Base-by-base conservation (phyloP, 2,888 invertebrate species). In the Conchocele bisecta region DNA sequence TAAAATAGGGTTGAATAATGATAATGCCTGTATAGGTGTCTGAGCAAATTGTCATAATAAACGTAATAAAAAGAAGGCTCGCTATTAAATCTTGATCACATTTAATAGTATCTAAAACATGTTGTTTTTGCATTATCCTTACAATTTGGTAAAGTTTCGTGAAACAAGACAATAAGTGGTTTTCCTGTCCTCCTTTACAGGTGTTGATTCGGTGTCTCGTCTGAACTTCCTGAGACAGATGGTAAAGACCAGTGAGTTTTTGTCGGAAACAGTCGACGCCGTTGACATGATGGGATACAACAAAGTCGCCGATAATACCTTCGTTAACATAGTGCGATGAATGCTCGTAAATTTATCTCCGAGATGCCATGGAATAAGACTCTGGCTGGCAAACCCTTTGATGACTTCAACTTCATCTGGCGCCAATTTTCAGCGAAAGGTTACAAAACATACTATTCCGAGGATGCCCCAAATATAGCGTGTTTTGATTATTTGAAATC, bases 281-380 rank as follows among this genome's bases (percentile, higher is more conserved):
- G 93, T 95, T 58, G 96, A 96, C 88, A 93, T 98, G 88, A 91
- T 94, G 79, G 98, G 98, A 7, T 97, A 96, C 90, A 97, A 96
- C 88, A 98, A 98, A 93, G 95, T 98, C 9, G 98, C 94, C 3
- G 97, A 98, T 90, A 98, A 98, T 90, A 97, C 97, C 0, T 97
- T 96, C 89, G 69, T 79, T 9, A 98, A 98, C 90, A 90, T 98
- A 71, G 93, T 96, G 6, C 95, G 98, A 0, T 93, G 96, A 72
- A 91, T 97, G 9, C 94, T 73, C 3, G 85, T 6, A 81, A 81
- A 50, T 83, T 76, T 50, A 61, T 75, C 0, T 54, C 65, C 37
- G 83, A 85, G 48, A 73, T 83, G 53, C 81, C 82, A 5, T 81
- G 79, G 75, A 72, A 81, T 48, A 74, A 81, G 57, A 76, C 70